Evolutionary conservation across 2,113 vertebrate species (phyloP).

Genomic region (Oxyruncus cristatus): DNA sequence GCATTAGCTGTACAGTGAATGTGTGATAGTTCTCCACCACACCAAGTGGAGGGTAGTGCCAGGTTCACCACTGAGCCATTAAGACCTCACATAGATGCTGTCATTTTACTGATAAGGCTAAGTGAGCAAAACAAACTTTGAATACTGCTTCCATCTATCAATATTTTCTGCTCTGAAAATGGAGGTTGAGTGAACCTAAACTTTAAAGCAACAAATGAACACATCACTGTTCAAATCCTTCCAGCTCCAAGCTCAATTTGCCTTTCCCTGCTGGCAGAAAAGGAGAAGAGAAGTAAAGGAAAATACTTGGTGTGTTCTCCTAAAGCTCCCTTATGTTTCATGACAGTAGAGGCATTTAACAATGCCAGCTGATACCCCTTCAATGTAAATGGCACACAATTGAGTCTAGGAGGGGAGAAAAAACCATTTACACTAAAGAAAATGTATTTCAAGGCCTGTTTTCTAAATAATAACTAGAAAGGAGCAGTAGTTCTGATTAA

Average conservation of each 20-base stretch:
- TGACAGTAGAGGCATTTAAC: not conserved
- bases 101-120: not conserved
- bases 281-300: not conserved
- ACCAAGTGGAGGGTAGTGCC: accelerated
- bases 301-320: not conserved
- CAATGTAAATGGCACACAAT: not conserved
- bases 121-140: not conserved
- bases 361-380: not conserved
- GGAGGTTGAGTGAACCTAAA: not conserved
- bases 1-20: not conserved
- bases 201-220: not conserved
- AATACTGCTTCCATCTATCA: not conserved
- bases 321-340: not conserved
- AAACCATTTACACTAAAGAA: not conserved
- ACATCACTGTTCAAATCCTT: not conserved
- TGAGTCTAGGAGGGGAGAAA: not conserved
- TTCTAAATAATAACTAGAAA: not conserved
- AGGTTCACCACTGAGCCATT: not conserved
- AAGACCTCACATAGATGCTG: not conserved
- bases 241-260: not conserved
- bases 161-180: not conserved
- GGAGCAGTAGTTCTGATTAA: not conserved
- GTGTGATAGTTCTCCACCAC: not conserved
- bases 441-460: not conserved
- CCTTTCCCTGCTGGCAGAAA: not conserved